Conservation (phyloP, 1,140 invertebrate genomes). For the Drosophila nasuta region DNA sequence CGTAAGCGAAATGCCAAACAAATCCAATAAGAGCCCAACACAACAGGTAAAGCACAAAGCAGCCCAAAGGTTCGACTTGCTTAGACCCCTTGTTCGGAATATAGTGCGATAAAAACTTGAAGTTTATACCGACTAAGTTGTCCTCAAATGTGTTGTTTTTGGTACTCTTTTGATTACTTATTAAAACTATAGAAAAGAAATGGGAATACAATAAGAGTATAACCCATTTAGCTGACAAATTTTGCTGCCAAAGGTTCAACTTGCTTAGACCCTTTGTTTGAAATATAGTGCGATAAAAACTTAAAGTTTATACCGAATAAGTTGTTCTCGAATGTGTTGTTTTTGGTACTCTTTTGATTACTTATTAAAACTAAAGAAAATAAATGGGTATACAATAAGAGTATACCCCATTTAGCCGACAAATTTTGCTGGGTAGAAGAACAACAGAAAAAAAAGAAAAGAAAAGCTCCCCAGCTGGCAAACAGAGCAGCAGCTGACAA, state of each 20-base stretch:
- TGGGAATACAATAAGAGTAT: neutral
- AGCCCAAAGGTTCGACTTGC: neutral
- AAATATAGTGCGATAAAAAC: neutral
- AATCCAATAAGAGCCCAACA: slow-evolving; percentile 34
- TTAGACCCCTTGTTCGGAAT: neutral
- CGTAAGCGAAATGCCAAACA: slow-evolving; percentile 24
- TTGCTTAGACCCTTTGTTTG: neutral
- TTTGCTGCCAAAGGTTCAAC: neutral
- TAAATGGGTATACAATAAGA: neutral
- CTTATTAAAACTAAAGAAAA: too few species aligned
- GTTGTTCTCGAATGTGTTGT: too few species aligned
- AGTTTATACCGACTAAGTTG: too few species aligned
- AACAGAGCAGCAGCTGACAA: slow-evolving; percentile 31
- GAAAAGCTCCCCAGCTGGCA: neutral
- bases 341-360: too few species aligned
- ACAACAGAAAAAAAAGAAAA: too few species aligned
- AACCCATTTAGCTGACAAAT: neutral
- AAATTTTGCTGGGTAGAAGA: neutral
- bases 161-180: too few species aligned
- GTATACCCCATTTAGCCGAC: neutral
- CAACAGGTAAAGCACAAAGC: neutral
- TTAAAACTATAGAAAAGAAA: too few species aligned
- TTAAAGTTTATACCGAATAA: too few species aligned
- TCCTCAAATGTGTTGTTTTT: too few species aligned
- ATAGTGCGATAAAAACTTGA: neutral